These are phyloP conservation scores for Pitangus sulphuratus DNA, from an alignment of 2,797 vertebrate species.

Conservation along the genomic window DNA sequence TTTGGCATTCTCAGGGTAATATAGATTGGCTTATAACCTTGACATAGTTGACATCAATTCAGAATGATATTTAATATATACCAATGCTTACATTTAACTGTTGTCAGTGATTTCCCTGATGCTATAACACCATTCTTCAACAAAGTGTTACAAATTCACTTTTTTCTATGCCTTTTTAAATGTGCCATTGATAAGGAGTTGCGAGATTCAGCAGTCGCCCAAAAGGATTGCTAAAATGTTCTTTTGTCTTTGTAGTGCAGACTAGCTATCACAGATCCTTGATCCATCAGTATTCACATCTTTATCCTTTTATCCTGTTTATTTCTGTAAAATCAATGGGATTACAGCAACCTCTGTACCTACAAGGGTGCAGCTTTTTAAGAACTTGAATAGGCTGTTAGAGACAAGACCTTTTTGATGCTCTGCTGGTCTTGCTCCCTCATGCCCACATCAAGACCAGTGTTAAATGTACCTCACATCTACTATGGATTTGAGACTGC, in stretches of 20 bases:
- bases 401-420: neutral
- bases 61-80: neutral
- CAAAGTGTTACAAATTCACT: neutral
- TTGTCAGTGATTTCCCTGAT: neutral
- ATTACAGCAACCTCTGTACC: neutral
- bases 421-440: neutral
- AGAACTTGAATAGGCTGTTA: neutral
- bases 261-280: neutral
- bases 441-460: neutral
- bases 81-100: neutral
- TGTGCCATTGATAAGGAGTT: neutral
- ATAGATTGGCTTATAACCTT: neutral
- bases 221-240: neutral
- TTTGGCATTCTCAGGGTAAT: neutral
- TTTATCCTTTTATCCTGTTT: constrained; percentile 23
- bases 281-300: neutral
- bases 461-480: neutral
- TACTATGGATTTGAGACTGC: neutral
- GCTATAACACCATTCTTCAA: neutral
- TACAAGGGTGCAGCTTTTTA: neutral
- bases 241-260: neutral
- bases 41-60: neutral
- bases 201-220: neutral
- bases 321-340: neutral
- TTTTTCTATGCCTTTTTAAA: neutral